Evolutionary conservation across 2,113 vertebrate species (phyloP).

Genomic region (Gambusia holbrooki): DNA sequence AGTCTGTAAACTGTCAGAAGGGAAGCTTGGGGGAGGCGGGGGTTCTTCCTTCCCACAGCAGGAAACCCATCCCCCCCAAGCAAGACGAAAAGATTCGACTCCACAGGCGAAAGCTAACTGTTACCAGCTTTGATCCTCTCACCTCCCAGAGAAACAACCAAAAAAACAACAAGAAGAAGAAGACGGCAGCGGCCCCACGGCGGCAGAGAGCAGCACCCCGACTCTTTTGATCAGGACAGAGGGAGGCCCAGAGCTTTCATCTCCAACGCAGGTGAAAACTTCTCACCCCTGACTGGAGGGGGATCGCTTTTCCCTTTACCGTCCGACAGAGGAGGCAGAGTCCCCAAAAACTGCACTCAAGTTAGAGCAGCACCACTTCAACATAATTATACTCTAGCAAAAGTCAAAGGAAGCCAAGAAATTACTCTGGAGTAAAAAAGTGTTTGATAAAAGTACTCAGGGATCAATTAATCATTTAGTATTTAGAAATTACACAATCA

Average conservation of each 20-base stretch:
- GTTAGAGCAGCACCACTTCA: too few species aligned
- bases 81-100: slow-evolving; percentile 76
- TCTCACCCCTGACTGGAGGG: slow-evolving; percentile 58
- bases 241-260: slow-evolving; percentile 76
- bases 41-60: slow-evolving; percentile 76
- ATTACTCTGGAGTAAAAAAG: too few species aligned
- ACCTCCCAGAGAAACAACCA: slow-evolving; percentile 68
- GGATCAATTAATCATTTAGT: too few species aligned
- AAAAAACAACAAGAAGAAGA: slow-evolving; percentile 47
- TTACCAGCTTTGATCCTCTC: slow-evolving; percentile 83
- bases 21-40: slow-evolving; percentile 63
- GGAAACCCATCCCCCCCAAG: slow-evolving; percentile 69
- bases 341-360: too few species aligned
- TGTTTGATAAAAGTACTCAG: too few species aligned
- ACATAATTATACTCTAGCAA: too few species aligned
- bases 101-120: slow-evolving; percentile 84
- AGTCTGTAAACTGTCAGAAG: slow-evolving; percentile 69
- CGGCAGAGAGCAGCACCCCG: slow-evolving; percentile 71
- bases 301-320: slow-evolving; percentile 35
- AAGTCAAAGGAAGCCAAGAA: too few species aligned
- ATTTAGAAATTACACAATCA: too few species aligned
- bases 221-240: slow-evolving; percentile 82
- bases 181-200: slow-evolving; percentile 67
- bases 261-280: slow-evolving; percentile 72
- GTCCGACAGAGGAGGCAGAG: too few species aligned